These are phyloP conservation scores for Sceloporus tristichus DNA, from an alignment of 2,113 vertebrate genomes.

Conservation along the genomic window DNA sequence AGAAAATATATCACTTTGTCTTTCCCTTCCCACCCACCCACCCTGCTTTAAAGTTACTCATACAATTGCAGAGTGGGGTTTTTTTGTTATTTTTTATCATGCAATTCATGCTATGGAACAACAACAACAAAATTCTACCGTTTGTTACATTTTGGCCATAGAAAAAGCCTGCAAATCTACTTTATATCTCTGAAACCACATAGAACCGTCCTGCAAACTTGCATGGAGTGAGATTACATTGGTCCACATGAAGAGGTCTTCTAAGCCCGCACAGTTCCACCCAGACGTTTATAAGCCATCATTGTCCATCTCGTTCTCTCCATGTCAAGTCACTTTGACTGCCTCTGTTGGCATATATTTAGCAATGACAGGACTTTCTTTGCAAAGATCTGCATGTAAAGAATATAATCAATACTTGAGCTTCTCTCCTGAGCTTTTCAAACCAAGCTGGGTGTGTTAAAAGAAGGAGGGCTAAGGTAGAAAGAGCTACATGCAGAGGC, in stretches of 20 bases:
- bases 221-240: slow-evolving; percentile 82
- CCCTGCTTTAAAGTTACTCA: slow-evolving; percentile 72
- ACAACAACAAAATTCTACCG: slow-evolving; percentile 84
- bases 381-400: slow-evolving; percentile 95
- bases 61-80: slow-evolving; percentile 83
- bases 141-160: slow-evolving; percentile 86
- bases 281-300: slow-evolving; percentile 85
- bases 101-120: slow-evolving; percentile 94
- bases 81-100: slow-evolving; percentile 84
- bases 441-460: slow-evolving; percentile 81
- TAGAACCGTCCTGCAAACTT: slow-evolving; percentile 84
- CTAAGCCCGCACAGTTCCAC: slow-evolving; percentile 83
- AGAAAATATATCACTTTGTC: slow-evolving; percentile 84
- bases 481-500: slow-evolving; percentile 87
- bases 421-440: slow-evolving; percentile 83
- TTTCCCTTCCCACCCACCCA: slow-evolving; percentile 60
- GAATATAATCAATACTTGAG: slow-evolving; percentile 93
- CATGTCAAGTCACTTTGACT: slow-evolving; percentile 91
- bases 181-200: slow-evolving; percentile 77
- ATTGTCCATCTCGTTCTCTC: slow-evolving; percentile 83
- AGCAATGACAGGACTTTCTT: slow-evolving; percentile 94
- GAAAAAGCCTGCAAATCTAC: slow-evolving; percentile 85
- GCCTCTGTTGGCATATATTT: slow-evolving; percentile 93
- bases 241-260: slow-evolving; percentile 85
- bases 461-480: slow-evolving; percentile 78